These are phyloP conservation scores for Agrotis ipsilon DNA, from an alignment of 2,888 invertebrate genomes.

Conservation along the genomic window DNA sequence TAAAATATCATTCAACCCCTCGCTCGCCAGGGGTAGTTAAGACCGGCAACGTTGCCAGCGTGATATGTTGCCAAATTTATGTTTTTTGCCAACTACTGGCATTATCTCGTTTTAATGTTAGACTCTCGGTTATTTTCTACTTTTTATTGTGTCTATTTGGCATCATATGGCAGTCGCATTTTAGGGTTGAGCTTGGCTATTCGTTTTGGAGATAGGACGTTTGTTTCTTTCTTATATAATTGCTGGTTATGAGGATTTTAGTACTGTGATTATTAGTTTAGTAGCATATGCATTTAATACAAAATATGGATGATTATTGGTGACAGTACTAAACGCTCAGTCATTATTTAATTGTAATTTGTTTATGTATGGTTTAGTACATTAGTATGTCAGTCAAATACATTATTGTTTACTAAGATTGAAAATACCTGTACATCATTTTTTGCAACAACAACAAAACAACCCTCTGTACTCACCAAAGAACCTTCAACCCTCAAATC, in stretches of 20 bases:
- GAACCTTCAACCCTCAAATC: conserved; percentile 29
- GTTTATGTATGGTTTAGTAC: too few relatives aligned
- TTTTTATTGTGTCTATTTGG: conserved; percentile 76
- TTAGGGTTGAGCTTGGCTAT: conserved; percentile 54
- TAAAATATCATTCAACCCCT: conserved; percentile 58
- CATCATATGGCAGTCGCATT: conserved; percentile 61
- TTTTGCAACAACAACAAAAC: not conserved
- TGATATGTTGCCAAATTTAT: conserved; percentile 84
- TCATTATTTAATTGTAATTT: too few relatives aligned
- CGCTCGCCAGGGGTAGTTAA: conserved; percentile 45
- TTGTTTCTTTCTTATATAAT: not conserved
- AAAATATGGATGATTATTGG: too few relatives aligned
- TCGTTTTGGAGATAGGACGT: conserved; percentile 33
- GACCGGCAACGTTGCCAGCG: conserved; percentile 68
- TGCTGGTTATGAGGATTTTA: too few relatives aligned
- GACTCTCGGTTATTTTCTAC: conserved; percentile 75
- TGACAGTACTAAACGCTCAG: too few relatives aligned
- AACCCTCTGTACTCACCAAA: not conserved
- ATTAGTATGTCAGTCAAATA: too few relatives aligned
- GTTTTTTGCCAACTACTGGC: conserved; percentile 82
- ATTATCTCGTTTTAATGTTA: conserved; percentile 84
- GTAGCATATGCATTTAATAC: too few relatives aligned
- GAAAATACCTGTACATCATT: not conserved
- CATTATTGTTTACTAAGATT: too few relatives aligned
- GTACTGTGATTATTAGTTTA: too few relatives aligned